A percentile compares a stretch with the other conserved stretches of the same genome.
Evolutionary conservation across 2,888 invertebrate genomes (phyloP).

Genomic region (Seira musarum): DNA sequence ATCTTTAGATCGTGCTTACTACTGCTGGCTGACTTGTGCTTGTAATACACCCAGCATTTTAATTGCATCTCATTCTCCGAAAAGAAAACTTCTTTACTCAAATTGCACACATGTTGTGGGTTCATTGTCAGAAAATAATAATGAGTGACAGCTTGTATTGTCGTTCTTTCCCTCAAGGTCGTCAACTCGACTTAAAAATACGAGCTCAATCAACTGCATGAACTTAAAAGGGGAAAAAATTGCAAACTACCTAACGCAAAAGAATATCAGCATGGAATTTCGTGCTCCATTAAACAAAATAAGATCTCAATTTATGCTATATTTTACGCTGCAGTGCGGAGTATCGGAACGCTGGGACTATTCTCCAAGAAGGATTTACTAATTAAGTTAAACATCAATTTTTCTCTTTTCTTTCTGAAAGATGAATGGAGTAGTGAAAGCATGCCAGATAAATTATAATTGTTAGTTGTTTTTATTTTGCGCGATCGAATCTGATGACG

Average conservation of each 20-base stretch:
- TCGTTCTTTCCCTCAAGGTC: constrained; percentile 43
- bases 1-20: constrained; percentile 9
- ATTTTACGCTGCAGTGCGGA: too few relatives aligned
- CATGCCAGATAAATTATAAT: background rate
- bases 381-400: background rate
- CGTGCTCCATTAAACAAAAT: background rate
- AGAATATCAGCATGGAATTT: background rate
- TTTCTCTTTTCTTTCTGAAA: background rate
- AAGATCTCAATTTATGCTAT: too few relatives aligned
- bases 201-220: constrained; percentile 35
- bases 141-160: constrained; percentile 1
- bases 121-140: constrained; percentile 10
- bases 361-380: background rate
- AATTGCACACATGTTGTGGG: background rate
- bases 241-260: background rate
- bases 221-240: constrained; percentile 5
- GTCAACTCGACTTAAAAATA: constrained; percentile 36
- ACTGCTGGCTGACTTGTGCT: too few relatives aligned
- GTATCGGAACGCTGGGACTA: background rate
- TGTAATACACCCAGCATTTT: background rate
- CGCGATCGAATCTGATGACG: too few relatives aligned
- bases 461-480: background rate
- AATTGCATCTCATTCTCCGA: background rate
- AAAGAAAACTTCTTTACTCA: background rate
- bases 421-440: background rate